Conservation (phyloP, 1,140 invertebrate genomes). For the Hypsibius dujardini region DNA sequence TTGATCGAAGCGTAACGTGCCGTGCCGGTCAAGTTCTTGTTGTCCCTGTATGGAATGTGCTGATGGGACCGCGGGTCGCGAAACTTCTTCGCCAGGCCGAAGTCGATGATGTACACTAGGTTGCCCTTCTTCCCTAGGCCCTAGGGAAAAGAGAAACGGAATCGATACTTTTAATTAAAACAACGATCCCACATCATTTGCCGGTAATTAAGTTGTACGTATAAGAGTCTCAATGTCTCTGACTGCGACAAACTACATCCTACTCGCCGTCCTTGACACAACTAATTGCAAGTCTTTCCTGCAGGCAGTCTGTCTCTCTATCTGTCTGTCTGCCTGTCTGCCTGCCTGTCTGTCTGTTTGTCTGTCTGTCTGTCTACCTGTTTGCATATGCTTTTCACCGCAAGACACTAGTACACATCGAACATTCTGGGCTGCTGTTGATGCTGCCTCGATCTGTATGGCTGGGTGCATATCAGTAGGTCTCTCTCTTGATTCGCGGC, state of each 20-base stretch:
- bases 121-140: constrained; percentile 13
- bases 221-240: too few species aligned
- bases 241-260: too few species aligned
- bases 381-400: too few species aligned
- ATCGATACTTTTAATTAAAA: neutral
- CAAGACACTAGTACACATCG: too few species aligned
- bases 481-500: neutral
- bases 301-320: too few species aligned
- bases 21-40: constrained; percentile 38
- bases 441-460: neutral
- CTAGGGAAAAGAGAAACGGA: constrained; percentile 8
- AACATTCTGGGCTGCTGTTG: too few species aligned
- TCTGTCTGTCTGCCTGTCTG: too few species aligned
- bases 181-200: neutral
- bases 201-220: too few species aligned
- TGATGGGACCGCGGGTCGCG: constrained; percentile 34
- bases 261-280: too few species aligned
- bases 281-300: too few species aligned
- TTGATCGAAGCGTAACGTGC: constrained; percentile 40
- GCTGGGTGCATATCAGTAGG: neutral
- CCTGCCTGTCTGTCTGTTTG: too few species aligned
- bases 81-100: constrained; percentile 46
- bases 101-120: constrained; percentile 41
- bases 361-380: too few species aligned
- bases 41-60: constrained; percentile 2